Percentiles rank a stretch among this genome's conserved stretches.
These are phyloP conservation scores for Anarrhichthys ocellatus DNA, from an alignment of 2,113 vertebrate genomes.

Conservation along the genomic window DNA sequence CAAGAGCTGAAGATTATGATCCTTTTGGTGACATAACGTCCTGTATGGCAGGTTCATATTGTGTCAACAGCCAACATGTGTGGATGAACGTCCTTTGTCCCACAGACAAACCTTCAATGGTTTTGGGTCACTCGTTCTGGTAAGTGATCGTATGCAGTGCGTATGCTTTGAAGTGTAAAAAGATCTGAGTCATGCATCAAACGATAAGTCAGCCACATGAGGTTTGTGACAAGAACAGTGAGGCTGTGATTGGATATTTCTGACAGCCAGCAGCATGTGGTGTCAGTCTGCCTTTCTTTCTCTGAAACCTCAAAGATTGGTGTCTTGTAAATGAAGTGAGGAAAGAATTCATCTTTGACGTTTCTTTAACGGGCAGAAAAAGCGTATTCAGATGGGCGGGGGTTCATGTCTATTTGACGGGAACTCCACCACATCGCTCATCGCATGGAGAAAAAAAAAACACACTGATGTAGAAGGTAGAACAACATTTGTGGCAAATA, in stretches of 20 bases:
- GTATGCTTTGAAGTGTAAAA: slow-evolving; percentile 62
- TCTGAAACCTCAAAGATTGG: slow-evolving; percentile 43
- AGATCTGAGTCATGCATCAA: slow-evolving; percentile 37
- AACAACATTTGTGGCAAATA: slow-evolving; percentile 37
- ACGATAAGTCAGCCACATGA: slow-evolving; percentile 15
- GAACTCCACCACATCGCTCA: slow-evolving; percentile 46
- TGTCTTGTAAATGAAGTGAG: slow-evolving; percentile 48
- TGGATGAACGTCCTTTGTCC: slow-evolving; percentile 6
- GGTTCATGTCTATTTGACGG: slow-evolving; percentile 29
- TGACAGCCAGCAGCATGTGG: slow-evolving; percentile 37
- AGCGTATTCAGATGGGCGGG: slow-evolving; percentile 48
- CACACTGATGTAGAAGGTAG: slow-evolving; percentile 50
- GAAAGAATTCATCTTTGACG: slow-evolving; percentile 30
- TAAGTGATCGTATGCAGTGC: slow-evolving; percentile 28
- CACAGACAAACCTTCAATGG: background rate
- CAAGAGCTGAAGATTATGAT: slow-evolving; percentile 2
- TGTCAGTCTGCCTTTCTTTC: slow-evolving; percentile 3
- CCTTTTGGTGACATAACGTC: slow-evolving; percentile 1
- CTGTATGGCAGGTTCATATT: slow-evolving; percentile 9
- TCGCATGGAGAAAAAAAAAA: slow-evolving; percentile 20
- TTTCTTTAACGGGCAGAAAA: slow-evolving; percentile 49
- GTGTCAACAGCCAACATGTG: slow-evolving; percentile 50
- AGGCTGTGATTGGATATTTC: slow-evolving; percentile 21
- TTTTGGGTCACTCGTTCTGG: background rate
- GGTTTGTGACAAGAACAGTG: slow-evolving; percentile 40